These are phyloP conservation scores for Sesia apiformis DNA, from an alignment of 2,888 invertebrate genomes.

Conservation along the genomic window DNA sequence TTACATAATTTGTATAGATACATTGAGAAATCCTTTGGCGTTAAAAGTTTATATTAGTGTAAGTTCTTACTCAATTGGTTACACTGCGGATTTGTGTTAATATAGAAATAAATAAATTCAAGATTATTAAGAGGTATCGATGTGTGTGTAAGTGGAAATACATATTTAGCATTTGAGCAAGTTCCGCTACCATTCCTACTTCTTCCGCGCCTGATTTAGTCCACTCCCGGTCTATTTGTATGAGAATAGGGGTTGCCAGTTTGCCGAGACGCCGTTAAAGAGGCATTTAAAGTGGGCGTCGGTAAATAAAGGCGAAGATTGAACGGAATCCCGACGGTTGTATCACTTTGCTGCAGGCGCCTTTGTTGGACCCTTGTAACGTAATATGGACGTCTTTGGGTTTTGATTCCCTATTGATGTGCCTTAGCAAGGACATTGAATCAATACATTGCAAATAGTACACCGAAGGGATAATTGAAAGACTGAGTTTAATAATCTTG, in stretches of 20 bases:
- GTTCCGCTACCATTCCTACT: not conserved
- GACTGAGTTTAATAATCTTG: not conserved
- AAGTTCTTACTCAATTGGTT: no score
- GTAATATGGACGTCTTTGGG: not conserved
- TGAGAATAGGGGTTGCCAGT: slow-evolving; percentile 14
- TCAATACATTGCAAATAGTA: no score
- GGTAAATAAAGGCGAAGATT: slow-evolving; percentile 25
- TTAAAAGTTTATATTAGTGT: no score
- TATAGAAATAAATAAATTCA: no score
- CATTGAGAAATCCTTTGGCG: no score
- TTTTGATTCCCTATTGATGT: not conserved
- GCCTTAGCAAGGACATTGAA: no score
- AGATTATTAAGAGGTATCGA: no score
- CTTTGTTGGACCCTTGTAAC: not conserved
- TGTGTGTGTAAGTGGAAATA: no score
- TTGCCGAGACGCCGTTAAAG: slow-evolving; percentile 20
- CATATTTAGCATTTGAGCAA: no score
- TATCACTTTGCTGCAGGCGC: slow-evolving; percentile 4
- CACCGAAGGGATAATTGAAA: not conserved
- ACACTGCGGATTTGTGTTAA: no score
- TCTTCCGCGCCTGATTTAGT: slow-evolving; percentile 8
- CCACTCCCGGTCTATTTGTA: slow-evolving; percentile 17
- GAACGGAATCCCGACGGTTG: slow-evolving; percentile 4
- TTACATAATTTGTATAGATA: no score
- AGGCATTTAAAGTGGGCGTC: slow-evolving; percentile 17